Percentiles rank a stretch among this genome's conserved stretches.
These are phyloP conservation scores for Nymphalis c-album DNA, from an alignment of 2,888 invertebrate species.

Conservation along the genomic window DNA sequence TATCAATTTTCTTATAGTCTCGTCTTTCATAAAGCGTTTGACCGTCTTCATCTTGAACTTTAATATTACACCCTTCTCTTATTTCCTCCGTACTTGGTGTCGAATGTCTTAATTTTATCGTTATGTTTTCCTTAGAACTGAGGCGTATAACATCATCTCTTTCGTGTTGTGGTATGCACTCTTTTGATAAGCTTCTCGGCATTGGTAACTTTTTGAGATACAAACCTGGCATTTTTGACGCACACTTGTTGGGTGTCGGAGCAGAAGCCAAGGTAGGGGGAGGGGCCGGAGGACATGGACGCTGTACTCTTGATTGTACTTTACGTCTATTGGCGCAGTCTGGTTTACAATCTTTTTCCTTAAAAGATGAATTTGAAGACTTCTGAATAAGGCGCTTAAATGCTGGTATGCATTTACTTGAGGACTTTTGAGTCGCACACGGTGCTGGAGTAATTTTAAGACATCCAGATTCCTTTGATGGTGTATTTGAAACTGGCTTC, in stretches of 20 bases:
- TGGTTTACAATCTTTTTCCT: constrained; percentile 40
- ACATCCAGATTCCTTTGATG: constrained; percentile 26
- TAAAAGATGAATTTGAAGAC: constrained; percentile 19
- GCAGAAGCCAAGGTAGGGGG: constrained; percentile 18
- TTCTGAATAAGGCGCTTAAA: constrained; percentile 22
- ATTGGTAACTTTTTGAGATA: constrained; percentile 51
- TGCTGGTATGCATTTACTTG: constrained; percentile 16
- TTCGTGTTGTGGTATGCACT: constrained; percentile 38
- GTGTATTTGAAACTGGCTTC: constrained; percentile 37
- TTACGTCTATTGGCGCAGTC: constrained; percentile 40
- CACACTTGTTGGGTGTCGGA: constrained; percentile 14
- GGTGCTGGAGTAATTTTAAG: constrained; percentile 14
- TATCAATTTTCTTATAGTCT: constrained; percentile 47
- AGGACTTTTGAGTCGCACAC: constrained; percentile 17
- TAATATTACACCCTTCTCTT: constrained; percentile 52
- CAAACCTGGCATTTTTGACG: constrained; percentile 46
- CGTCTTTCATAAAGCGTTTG: constrained; percentile 58
- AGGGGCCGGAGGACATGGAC: constrained; percentile 11
- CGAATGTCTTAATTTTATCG: constrained; percentile 49
- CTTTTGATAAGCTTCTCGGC: constrained; percentile 42
- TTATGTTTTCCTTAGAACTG: constrained; percentile 52
- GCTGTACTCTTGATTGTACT: neutral
- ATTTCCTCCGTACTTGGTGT: constrained; percentile 57
- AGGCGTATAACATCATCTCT: constrained; percentile 41
- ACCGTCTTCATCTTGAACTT: constrained; percentile 61